Base-by-base conservation (phyloP, 2,797 vertebrate genomes). In the Apogon hyalosoma region DNA sequence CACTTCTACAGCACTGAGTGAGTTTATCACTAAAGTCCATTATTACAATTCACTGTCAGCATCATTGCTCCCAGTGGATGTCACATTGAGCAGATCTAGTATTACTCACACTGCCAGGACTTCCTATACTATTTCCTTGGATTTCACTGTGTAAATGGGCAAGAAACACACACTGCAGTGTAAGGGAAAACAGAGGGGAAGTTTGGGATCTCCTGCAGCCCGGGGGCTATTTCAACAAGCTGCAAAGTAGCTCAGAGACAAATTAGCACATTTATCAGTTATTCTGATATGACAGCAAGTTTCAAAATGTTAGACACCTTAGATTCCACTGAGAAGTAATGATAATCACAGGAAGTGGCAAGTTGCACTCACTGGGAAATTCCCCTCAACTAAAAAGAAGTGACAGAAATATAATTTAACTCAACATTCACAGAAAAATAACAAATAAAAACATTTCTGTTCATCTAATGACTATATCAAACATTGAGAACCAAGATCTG, bases 51-150 rank as follows among this genome's bases (percentile, higher is more conserved):
- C 51, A 86, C 67, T 84, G 80, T 82, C 77, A 64, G 53, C 53
- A 69, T 83, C 75, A 90, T 91, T 87, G 86, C 80, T 90, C 89
- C 85, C 87, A 77, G 83, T 84, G 80, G 90, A 91, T 75, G 67
- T 60, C 64, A 75, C 65, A 85, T 88, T 88, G 67, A 82, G 60
- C 48, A 66, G 54, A 54, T 70, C 50, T 31, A 70, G 69, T 60
- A 82, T 85, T 75, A 88, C 67, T 88, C 84, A 88, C 54, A 64
- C 72, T 64, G 63, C 54, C 41, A 75, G 70, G 73, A 83, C 88
- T 92, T 92, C 91, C 91, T 86, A 68, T 61, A 73, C 79, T 38
- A 72, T 85, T 92, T 92, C 90, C 88, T 91, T 69, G 41, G 21
- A 51, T 77, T 86, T 85, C 58, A 76, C 51, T 53, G 63, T 57